Evolutionary conservation across 2,797 vertebrate species (phyloP).

Genomic region (Neoniphon sammara): DNA sequence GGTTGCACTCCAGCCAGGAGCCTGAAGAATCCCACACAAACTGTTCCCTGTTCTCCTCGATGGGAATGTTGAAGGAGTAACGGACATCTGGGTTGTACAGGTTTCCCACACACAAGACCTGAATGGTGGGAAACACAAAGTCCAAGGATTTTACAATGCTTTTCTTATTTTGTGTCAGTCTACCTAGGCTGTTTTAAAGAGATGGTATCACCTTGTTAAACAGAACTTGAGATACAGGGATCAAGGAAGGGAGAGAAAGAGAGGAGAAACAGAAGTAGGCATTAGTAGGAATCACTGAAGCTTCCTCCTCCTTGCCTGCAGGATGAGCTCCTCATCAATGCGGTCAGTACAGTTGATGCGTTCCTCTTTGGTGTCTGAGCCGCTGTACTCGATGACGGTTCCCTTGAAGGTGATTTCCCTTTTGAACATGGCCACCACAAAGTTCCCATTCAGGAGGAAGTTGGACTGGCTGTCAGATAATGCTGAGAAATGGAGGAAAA

Average conservation of each 20-base stretch:
- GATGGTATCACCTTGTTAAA: not conserved
- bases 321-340: slow-evolving; percentile 89
- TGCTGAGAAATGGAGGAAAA: slow-evolving; percentile 80
- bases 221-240: not conserved
- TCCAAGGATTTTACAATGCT: slow-evolving; percentile 29
- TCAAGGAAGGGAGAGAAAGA: not conserved
- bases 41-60: slow-evolving; percentile 86
- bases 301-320: slow-evolving; percentile 85
- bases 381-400: slow-evolving; percentile 93
- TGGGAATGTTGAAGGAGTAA: slow-evolving; percentile 94
- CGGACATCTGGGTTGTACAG: slow-evolving; percentile 94
- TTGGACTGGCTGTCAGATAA: slow-evolving; percentile 92
- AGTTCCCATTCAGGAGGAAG: slow-evolving; percentile 96
- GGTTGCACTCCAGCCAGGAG: slow-evolving; percentile 93
- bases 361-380: slow-evolving; percentile 92
- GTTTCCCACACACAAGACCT: slow-evolving; percentile 98
- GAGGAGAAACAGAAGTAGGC: not conserved
- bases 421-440: slow-evolving; percentile 97
- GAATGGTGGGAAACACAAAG: slow-evolving; percentile 14
- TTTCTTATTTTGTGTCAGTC: slow-evolving; percentile 32
- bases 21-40: slow-evolving; percentile 92
- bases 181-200: slow-evolving; percentile 1
- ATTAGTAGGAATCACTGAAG: not conserved
- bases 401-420: slow-evolving; percentile 92
- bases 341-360: slow-evolving; percentile 95